A percentile compares a stretch with the other conserved stretches of the same genome.
Conservation (phyloP, 1,140 invertebrate species). For the Pollicipes pollicipes region DNA sequence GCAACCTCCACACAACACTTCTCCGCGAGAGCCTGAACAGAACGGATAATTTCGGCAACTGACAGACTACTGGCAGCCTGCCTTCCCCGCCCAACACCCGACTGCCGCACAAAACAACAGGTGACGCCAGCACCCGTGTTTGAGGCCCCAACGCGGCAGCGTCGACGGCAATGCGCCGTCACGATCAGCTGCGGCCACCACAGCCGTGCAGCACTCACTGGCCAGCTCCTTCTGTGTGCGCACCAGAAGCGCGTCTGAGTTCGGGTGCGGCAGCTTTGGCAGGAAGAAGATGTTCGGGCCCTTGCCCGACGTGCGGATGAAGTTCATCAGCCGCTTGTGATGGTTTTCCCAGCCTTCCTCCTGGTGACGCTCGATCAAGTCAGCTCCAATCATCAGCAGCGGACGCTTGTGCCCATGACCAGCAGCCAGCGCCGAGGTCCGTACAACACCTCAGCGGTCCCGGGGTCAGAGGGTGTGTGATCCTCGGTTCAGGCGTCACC, state of each 20-base stretch:
- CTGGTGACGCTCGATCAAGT: constrained; percentile 23
- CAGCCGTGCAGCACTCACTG: constrained; percentile 30
- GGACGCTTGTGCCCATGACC: no score
- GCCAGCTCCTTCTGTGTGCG: constrained; percentile 38
- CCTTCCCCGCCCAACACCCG: no score
- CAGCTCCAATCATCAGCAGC: background rate
- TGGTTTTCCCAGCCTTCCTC: constrained; percentile 65
- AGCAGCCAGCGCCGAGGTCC: no score
- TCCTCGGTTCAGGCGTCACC: background rate
- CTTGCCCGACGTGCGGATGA: constrained; percentile 60
- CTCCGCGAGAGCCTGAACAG: no score
- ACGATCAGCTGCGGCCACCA: background rate
- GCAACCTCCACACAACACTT: no score
- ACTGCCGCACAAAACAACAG: no score
- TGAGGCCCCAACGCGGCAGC: background rate
- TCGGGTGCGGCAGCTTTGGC: constrained; percentile 48
- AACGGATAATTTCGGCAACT: background rate
- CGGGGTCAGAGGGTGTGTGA: background rate
- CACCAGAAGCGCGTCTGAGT: constrained; percentile 35
- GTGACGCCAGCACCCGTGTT: background rate
- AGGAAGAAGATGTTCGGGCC: constrained; percentile 74
- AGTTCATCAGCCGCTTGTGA: constrained; percentile 54
- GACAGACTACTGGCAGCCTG: no score
- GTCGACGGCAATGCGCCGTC: background rate
- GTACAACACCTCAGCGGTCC: no score